Evolutionary conservation across 2,113 vertebrate genomes (phyloP), one percentile per base, ranked within the genome.

Genomic region (Ptilorrhoa leucosticta): DNA sequence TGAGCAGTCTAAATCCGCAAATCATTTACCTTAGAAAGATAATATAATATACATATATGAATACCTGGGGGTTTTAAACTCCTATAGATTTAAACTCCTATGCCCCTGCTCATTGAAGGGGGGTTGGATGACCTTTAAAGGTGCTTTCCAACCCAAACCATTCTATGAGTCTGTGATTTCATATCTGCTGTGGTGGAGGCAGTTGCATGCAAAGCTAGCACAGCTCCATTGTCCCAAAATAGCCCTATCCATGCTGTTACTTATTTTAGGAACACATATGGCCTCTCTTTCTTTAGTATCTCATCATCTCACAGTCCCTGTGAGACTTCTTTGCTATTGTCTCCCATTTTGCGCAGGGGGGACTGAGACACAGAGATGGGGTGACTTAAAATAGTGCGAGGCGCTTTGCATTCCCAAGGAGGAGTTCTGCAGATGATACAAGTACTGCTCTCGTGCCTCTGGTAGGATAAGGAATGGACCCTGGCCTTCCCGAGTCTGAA

Each of bases 211-310:
- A 76, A 89, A 97, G 84, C 60, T 80, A 61, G 64, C 42, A 30
- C 58, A 97, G 90, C 82, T 93, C 91, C 61, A 61, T 76, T 95
- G 92, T 82, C 90, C 76, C 72, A 89, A 79, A 96, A 96, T 96
- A 96, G 92, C 35, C 63, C 83, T 81, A 88, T 83, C 88, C 64
- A 64, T 73, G 54, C 88, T 95, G 82, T 86, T 96, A 77, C 80
- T 96, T 96, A 94, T 95, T 96, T 95, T 96, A 83, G 96, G 85
- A 94, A 60, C 87, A 70, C 94, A 96, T 94, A 96, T 95, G 93
- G 94, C 68, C 76, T 82, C 65, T 77, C 75, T 94, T 96, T 94
- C 93, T 92, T 89, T 91, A 93, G 94, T 79, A 88, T 92, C 88
- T 77, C 90, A 93, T 78, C 79, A 92, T 93, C 90, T 96, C 58